These are phyloP conservation scores for Listrodromus nycthemerus DNA, from an alignment of 2,888 invertebrate species.

Conservation along the genomic window DNA sequence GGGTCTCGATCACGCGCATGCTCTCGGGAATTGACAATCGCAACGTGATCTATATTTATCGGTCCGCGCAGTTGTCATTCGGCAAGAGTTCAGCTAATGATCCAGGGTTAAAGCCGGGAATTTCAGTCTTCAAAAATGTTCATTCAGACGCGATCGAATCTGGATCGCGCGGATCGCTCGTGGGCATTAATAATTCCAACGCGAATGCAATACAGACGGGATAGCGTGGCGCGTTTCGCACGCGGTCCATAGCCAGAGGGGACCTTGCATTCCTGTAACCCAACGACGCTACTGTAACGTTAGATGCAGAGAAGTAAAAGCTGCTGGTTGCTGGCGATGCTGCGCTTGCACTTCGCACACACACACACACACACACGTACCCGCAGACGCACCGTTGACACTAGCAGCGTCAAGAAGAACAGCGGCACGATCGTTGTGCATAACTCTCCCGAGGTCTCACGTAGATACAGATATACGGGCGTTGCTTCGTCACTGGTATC, in stretches of 20 bases:
- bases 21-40: too few relatives aligned
- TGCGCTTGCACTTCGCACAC: conserved; percentile 52
- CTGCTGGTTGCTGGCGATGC: conserved; percentile 24
- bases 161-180: background rate
- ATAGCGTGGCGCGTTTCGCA: conserved; percentile 55
- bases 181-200: conserved; percentile 7
- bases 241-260: conserved; percentile 51
- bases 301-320: conserved; percentile 62
- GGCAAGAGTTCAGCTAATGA: background rate
- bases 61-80: too few relatives aligned
- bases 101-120: background rate
- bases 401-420: conserved; percentile 42
- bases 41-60: too few relatives aligned
- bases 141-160: background rate
- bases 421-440: conserved; percentile 49
- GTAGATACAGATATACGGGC: conserved; percentile 24
- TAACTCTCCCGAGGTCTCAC: conserved; percentile 44
- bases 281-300: conserved; percentile 67
- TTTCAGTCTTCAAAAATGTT: background rate
- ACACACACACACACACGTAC: background rate
- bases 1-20: too few relatives aligned
- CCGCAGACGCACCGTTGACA: conserved; percentile 13
- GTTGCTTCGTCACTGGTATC: conserved; percentile 19
- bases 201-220: conserved; percentile 9
- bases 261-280: conserved; percentile 68